These are phyloP conservation scores for Taurulus bubalis DNA, from an alignment of 2,113 vertebrate genomes.

Conservation along the genomic window DNA sequence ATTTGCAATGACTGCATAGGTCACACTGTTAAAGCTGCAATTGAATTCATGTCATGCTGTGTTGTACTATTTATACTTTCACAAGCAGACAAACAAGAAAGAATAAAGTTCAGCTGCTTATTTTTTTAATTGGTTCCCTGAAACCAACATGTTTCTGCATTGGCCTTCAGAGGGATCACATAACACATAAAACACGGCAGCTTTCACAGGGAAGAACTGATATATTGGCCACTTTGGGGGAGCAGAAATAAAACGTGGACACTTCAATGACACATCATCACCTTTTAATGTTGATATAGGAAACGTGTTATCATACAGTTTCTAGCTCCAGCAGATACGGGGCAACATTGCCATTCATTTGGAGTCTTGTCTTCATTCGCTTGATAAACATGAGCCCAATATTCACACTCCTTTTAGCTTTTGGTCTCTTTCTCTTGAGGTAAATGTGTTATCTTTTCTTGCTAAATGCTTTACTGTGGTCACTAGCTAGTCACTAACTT, in stretches of 20 bases:
- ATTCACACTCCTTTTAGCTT: background rate
- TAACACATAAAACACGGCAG: background rate
- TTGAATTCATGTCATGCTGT: background rate
- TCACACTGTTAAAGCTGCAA: background rate
- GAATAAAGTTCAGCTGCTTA: background rate
- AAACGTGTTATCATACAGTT: background rate
- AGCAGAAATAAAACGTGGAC: background rate
- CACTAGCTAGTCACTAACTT: background rate
- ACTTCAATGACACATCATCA: background rate
- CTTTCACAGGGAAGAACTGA: background rate
- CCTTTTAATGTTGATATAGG: background rate
- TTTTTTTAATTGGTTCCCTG: background rate
- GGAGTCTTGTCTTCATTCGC: background rate
- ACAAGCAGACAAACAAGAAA: background rate
- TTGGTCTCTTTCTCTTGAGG: background rate
- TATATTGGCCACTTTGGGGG: background rate
- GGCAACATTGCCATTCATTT: background rate
- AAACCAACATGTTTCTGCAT: background rate
- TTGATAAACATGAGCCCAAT: background rate
- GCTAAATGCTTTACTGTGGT: background rate
- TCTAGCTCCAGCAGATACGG: background rate
- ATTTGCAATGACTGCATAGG: background rate
- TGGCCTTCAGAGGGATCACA: background rate
- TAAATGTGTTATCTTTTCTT: background rate
- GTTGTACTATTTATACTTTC: background rate